Evolutionary conservation across 2,888 invertebrate species (phyloP).

Genomic region (Acanthacorydalis orientalis): DNA sequence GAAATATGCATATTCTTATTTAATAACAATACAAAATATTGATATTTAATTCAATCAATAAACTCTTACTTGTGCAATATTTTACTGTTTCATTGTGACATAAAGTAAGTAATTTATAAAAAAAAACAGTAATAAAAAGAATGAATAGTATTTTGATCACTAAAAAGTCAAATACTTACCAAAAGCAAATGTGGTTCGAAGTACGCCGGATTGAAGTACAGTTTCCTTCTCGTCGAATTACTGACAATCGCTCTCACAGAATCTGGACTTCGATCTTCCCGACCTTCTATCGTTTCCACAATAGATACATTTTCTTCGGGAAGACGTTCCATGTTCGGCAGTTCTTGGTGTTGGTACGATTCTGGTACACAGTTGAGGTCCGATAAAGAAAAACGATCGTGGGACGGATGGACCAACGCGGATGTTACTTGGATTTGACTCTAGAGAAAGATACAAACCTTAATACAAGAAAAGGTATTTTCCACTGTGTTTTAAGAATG

Average conservation of each 20-base stretch:
- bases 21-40: no score
- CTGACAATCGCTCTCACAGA: constrained; percentile 41
- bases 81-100: no score
- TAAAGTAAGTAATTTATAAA: no score
- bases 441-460: constrained; percentile 4
- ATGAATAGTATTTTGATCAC: no score
- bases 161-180: constrained; percentile 32
- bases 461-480: no score
- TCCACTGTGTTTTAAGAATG: no score
- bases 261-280: constrained; percentile 43
- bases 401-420: constrained; percentile 50
- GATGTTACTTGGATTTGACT: constrained; percentile 41
- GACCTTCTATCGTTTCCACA: constrained; percentile 56
- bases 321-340: constrained; percentile 47
- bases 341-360: constrained; percentile 30
- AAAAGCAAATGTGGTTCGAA: constrained; percentile 73
- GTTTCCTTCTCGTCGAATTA: constrained; percentile 56
- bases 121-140: no score
- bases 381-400: constrained; percentile 19
- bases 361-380: constrained; percentile 10
- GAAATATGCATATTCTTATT: no score
- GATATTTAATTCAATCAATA: no score
- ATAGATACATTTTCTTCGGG: constrained; percentile 77
- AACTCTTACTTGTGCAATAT: no score
- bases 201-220: constrained; percentile 83